Conservation (phyloP, 2,888 invertebrate species). For the Chloroclystis v-ata region DNA sequence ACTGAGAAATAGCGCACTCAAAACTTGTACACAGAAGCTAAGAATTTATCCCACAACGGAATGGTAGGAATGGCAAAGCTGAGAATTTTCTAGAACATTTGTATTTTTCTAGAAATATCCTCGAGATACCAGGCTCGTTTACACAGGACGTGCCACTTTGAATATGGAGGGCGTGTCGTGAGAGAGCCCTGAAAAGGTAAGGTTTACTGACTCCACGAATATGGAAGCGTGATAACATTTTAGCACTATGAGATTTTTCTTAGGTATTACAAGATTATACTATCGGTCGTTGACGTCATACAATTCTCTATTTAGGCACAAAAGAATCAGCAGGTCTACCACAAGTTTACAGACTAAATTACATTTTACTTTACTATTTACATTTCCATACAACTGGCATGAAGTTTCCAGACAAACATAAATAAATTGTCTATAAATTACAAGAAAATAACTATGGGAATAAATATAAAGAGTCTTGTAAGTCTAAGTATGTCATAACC, state of each 20-base stretch:
- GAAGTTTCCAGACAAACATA: no score
- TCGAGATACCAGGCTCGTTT: slow-evolving; percentile 34
- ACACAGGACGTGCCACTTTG: slow-evolving; percentile 24
- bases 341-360: no score
- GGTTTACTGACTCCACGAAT: slow-evolving; percentile 12
- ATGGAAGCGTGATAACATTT: not conserved
- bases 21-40: slow-evolving; percentile 10
- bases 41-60: slow-evolving; percentile 15
- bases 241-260: not conserved
- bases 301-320: no score
- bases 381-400: no score
- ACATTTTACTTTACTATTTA: no score
- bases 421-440: no score
- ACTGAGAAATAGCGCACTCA: slow-evolving; percentile 12
- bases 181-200: slow-evolving; percentile 5
- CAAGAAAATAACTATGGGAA: no score
- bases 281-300: no score
- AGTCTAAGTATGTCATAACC: no score
- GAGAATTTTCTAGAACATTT: slow-evolving; percentile 28
- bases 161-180: slow-evolving; percentile 15
- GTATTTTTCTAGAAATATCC: slow-evolving; percentile 24
- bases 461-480: no score
- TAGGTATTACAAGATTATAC: no score
- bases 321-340: no score
- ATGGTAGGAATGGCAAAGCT: slow-evolving; percentile 14